A percentile compares a stretch with the other conserved stretches of the same genome.
These are phyloP conservation scores for Homalodisca vitripennis DNA, from an alignment of 1,140 invertebrate species.

Conservation along the genomic window DNA sequence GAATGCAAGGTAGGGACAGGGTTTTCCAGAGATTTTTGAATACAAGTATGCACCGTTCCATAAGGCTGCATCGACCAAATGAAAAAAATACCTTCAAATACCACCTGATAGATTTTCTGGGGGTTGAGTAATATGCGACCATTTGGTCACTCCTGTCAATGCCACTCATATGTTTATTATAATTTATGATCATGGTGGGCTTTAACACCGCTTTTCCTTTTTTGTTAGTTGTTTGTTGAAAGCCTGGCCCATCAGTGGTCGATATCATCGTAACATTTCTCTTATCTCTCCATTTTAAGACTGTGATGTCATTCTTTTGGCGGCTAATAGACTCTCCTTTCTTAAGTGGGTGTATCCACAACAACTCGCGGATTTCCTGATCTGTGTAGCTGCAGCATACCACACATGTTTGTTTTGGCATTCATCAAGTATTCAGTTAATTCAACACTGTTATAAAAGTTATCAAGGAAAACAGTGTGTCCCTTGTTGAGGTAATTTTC, in stretches of 20 bases:
- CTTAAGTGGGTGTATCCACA: slow-evolving; percentile 45
- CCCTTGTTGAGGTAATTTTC: too few relatives aligned
- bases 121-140: too few relatives aligned
- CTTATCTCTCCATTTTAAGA: slow-evolving; percentile 49
- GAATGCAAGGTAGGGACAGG: not conserved
- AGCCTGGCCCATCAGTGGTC: not conserved
- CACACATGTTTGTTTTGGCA: slow-evolving; percentile 50
- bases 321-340: slow-evolving; percentile 42
- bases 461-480: slow-evolving; percentile 26
- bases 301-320: slow-evolving; percentile 46
- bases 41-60: too few relatives aligned
- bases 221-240: not conserved
- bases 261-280: slow-evolving; percentile 13
- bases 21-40: too few relatives aligned
- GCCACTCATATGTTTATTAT: too few relatives aligned
- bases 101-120: too few relatives aligned
- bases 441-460: slow-evolving; percentile 48
- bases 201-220: not conserved
- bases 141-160: too few relatives aligned
- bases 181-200: not conserved
- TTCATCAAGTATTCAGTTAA: slow-evolving; percentile 47
- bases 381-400: slow-evolving; percentile 47
- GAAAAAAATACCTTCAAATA: too few relatives aligned
- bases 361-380: slow-evolving; percentile 45
- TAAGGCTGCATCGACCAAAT: too few relatives aligned